Evolutionary conservation across 2,797 vertebrate species (phyloP).

Genomic region (Lepilemur septentrionalis): DNA sequence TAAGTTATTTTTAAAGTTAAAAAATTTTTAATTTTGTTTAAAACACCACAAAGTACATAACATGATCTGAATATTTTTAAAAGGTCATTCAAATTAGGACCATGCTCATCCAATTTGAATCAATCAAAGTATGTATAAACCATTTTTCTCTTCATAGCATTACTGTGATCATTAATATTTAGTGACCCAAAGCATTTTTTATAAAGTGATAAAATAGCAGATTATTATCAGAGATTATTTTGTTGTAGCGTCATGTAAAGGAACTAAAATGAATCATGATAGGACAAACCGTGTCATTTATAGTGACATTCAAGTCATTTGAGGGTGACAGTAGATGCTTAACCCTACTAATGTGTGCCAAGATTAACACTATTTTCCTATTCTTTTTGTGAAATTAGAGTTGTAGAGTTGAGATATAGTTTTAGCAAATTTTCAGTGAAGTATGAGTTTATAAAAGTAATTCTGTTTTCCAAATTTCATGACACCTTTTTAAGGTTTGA

Average conservation of each 20-base stretch:
- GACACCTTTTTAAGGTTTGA: not conserved
- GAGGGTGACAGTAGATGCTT: not conserved
- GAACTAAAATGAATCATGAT: not conserved
- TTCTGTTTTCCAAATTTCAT: not conserved
- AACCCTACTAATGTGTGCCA: not conserved
- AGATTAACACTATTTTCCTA: not conserved
- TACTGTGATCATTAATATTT: not conserved
- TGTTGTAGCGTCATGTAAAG: not conserved
- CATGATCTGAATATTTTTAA: not conserved
- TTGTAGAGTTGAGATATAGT: not conserved
- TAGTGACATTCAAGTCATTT: not conserved
- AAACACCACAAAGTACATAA: not conserved
- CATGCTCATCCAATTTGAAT: not conserved
- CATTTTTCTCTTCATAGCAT: not conserved
- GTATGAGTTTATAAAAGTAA: not conserved
- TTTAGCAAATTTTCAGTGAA: constrained; percentile 1
- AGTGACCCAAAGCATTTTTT: not conserved
- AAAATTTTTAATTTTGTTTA: not conserved
- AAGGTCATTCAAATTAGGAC: not conserved
- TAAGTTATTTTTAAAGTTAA: not conserved
- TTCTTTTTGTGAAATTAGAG: not conserved
- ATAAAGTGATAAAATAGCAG: not conserved
- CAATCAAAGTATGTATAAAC: not conserved
- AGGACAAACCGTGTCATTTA: not conserved
- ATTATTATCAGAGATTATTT: not conserved